Conservation (phyloP, 2,888 invertebrate species). For the Lymantria dispar region DNA sequence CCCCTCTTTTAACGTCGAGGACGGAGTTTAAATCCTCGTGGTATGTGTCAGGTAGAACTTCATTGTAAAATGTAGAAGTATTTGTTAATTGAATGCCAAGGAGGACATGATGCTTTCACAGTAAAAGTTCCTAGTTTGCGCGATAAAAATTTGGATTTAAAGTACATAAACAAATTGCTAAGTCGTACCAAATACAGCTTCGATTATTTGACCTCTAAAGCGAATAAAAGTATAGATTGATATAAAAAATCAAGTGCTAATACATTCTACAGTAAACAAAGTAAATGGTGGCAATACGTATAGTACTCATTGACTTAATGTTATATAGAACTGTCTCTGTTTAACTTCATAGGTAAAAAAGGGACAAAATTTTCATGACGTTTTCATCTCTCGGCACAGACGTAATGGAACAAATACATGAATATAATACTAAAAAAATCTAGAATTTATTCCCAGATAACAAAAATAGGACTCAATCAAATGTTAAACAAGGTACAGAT, state of each 20-base stretch:
- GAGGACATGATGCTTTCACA: too few relatives aligned
- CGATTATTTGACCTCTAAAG: slow-evolving; percentile 67
- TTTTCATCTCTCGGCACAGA: slow-evolving; percentile 76
- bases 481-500: slow-evolving; percentile 56
- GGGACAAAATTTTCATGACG: slow-evolving; percentile 70
- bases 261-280: slow-evolving; percentile 59
- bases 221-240: slow-evolving; percentile 64
- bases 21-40: too few relatives aligned
- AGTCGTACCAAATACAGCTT: slow-evolving; percentile 11
- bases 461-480: slow-evolving; percentile 58
- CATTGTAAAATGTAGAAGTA: too few relatives aligned
- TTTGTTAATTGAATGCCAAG: too few relatives aligned
- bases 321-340: slow-evolving; percentile 59
- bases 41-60: too few relatives aligned
- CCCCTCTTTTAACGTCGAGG: too few relatives aligned
- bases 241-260: slow-evolving; percentile 57
- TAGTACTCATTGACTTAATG: slow-evolving; percentile 62
- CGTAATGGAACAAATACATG: slow-evolving; percentile 79
- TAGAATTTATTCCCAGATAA: slow-evolving; percentile 48
- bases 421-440: slow-evolving; percentile 76
- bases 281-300: slow-evolving; percentile 64
- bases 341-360: slow-evolving; percentile 55
- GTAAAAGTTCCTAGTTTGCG: too few relatives aligned
- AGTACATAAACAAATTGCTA: too few relatives aligned
- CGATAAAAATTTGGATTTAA: too few relatives aligned